phyloP scores from a whole-genome alignment of 2,113 vertebrate genomes.

The Actenoides lindsayi region DNA sequence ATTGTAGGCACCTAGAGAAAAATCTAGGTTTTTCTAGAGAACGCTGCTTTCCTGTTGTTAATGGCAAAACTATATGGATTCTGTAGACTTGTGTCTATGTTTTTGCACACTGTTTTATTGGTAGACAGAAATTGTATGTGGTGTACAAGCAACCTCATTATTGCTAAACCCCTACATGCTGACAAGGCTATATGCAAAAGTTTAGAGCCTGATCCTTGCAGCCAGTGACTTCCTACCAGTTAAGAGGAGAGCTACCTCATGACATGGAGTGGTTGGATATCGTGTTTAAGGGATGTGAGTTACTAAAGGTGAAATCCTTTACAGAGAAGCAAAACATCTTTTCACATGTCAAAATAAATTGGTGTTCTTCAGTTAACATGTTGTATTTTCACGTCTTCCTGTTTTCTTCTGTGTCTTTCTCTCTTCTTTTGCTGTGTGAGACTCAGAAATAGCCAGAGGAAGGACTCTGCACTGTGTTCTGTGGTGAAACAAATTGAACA shows the following conservation, averaged over 20 bases:
- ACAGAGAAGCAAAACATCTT: not conserved
- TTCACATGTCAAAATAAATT: not conserved
- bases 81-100: not conserved
- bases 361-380: not conserved
- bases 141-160: not conserved
- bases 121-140: not conserved
- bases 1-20: not conserved
- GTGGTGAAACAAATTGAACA: not conserved
- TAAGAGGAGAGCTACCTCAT: not conserved
- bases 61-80: not conserved
- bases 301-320: not conserved
- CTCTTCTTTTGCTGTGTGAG: not conserved
- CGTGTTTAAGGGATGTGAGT: not conserved
- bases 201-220: not conserved
- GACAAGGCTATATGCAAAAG: not conserved
- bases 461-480: not conserved
- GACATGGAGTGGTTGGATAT: accelerated
- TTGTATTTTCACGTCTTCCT: not conserved
- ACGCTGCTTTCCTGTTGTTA: not conserved
- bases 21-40: not conserved
- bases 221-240: not conserved
- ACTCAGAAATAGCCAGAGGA: not conserved
- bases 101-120: not conserved
- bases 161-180: not conserved
- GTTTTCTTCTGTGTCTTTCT: not conserved